Conservation (phyloP, 2,797 vertebrate genomes). For the Orestias chungarensis region DNA sequence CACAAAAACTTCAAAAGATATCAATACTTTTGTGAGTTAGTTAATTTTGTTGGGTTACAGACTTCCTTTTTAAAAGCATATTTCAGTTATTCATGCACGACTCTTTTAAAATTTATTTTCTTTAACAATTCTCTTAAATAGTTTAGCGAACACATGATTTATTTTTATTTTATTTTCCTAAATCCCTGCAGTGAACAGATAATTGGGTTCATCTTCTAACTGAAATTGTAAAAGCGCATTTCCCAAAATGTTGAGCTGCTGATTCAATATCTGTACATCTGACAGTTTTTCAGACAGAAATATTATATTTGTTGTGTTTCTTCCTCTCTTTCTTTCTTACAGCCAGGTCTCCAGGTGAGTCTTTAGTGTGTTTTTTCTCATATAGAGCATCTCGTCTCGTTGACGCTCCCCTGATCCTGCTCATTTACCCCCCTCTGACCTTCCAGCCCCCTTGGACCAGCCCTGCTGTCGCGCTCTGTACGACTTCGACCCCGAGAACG, state of each 20-base stretch:
- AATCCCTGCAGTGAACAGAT: background rate
- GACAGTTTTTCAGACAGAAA: slow-evolving; percentile 18
- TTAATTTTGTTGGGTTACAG: too few relatives aligned
- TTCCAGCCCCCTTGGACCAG: slow-evolving; percentile 89
- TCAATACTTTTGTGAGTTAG: too few relatives aligned
- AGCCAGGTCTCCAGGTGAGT: slow-evolving; percentile 80
- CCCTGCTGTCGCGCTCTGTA: slow-evolving; percentile 96
- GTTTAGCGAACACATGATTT: background rate
- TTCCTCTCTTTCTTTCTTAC: slow-evolving; percentile 38
- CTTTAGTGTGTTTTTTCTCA: slow-evolving; percentile 29
- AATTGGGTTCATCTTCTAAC: slow-evolving; percentile 5
- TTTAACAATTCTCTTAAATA: background rate
- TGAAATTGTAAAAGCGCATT: slow-evolving; percentile 2
- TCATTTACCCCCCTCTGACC: slow-evolving; percentile 5
- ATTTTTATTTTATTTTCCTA: background rate
- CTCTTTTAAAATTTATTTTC: background rate
- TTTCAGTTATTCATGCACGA: too few relatives aligned
- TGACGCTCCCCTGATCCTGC: slow-evolving; percentile 4
- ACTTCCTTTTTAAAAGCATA: too few relatives aligned
- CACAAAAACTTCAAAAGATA: too few relatives aligned
- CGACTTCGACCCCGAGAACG: slow-evolving; percentile 98
- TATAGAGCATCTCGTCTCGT: slow-evolving; percentile 12
- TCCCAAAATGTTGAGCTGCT: slow-evolving; percentile 32
- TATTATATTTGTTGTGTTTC: slow-evolving; percentile 39
- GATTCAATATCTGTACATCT: background rate